Percentiles rank a stretch among this genome's conserved stretches.
phyloP scores from a whole-genome alignment of 2,888 invertebrate genomes.

The Eristalis arbustorum region DNA sequence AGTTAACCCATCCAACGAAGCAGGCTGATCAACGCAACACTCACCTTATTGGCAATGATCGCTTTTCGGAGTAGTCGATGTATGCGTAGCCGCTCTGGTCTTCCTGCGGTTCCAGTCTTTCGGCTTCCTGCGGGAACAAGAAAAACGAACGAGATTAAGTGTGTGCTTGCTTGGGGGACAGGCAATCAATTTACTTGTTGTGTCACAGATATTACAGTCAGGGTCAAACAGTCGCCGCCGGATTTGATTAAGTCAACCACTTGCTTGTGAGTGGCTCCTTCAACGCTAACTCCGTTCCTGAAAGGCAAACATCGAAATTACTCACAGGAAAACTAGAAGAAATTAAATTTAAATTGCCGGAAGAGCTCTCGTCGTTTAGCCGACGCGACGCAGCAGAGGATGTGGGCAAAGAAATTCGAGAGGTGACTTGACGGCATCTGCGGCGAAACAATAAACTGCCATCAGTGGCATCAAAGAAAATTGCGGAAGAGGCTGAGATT shows the following conservation, averaged over 20 bases:
- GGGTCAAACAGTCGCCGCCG: constrained; percentile 96
- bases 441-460: constrained; percentile 44
- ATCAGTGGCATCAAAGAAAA: constrained; percentile 35
- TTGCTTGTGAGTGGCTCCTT: constrained; percentile 99
- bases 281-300: constrained; percentile 98
- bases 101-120: constrained; percentile 91
- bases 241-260: constrained; percentile 99
- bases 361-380: constrained; percentile 3
- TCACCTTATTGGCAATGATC: constrained; percentile 87
- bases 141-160: not conserved
- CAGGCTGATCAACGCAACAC: constrained; percentile 15
- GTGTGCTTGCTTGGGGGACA: not conserved
- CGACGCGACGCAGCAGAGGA: not conserved
- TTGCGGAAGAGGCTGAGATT: constrained; percentile 45
- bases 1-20: not conserved
- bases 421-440: constrained; percentile 18
- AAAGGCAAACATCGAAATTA: constrained; percentile 75
- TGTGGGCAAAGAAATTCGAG: not conserved
- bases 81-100: constrained; percentile 88
- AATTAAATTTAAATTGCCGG: constrained; percentile 54
- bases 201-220: constrained; percentile 98
- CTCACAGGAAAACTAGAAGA: constrained; percentile 5
- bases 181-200: constrained; percentile 85
- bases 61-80: constrained; percentile 96
- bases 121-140: constrained; percentile 84